These are phyloP conservation scores for Calameuta filiformis DNA, from an alignment of 2,888 invertebrate species.

Conservation along the genomic window DNA sequence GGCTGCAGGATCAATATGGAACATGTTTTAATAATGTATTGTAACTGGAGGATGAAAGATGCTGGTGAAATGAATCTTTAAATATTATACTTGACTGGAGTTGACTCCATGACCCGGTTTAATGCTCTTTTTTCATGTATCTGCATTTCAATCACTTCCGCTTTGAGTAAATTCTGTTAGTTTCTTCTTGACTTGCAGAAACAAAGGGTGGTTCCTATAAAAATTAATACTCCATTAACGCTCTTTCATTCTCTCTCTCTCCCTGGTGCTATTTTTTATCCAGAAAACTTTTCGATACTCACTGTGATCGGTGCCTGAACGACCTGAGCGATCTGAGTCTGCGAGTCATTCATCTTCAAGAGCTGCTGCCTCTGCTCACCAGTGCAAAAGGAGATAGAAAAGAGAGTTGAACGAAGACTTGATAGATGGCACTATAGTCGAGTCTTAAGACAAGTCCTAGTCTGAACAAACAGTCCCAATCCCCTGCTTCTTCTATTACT, in stretches of 20 bases:
- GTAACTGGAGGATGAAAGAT: neutral
- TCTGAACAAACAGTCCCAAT: neutral
- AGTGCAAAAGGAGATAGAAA: constrained; percentile 16
- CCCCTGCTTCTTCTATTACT: neutral
- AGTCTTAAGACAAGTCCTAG: neutral
- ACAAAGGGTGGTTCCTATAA: constrained; percentile 31
- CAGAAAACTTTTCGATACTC: constrained; percentile 30
- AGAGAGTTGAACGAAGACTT: constrained; percentile 49
- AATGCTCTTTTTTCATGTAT: neutral
- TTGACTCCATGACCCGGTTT: neutral
- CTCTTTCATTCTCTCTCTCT: constrained; percentile 12
- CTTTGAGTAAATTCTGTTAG: neutral
- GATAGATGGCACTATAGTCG: constrained; percentile 55
- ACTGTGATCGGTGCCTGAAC: constrained; percentile 15
- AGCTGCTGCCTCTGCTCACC: constrained; percentile 24
- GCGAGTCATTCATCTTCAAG: constrained; percentile 48
- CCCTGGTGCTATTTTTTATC: constrained; percentile 18
- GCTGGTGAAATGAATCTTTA: neutral
- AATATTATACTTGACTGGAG: neutral
- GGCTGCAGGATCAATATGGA: neutral
- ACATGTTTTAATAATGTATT: neutral
- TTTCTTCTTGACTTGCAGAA: constrained; percentile 4
- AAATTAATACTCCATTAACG: constrained; percentile 42
- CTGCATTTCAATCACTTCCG: neutral
- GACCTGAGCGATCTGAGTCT: constrained; percentile 34